These are phyloP conservation scores for Typhlomys cinereus DNA, from an alignment of 2,113 vertebrate species.

Conservation along the genomic window DNA sequence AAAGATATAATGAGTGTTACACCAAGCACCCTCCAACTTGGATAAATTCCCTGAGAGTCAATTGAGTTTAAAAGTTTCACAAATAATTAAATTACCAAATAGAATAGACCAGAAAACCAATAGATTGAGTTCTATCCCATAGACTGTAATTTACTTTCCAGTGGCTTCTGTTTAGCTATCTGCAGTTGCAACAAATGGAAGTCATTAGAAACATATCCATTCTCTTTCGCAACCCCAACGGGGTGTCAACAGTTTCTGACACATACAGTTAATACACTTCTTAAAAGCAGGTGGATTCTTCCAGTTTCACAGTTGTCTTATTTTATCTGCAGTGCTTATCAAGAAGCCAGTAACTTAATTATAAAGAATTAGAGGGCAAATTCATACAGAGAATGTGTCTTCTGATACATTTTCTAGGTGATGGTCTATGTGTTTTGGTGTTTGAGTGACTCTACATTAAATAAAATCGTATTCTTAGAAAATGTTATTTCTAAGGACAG, in stretches of 20 bases:
- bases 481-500: constrained; percentile 66
- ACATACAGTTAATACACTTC: neutral
- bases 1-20: constrained; percentile 11
- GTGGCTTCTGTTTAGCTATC: constrained; percentile 47
- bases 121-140: constrained; percentile 42
- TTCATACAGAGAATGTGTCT: constrained; percentile 64
- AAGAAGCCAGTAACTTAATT: neutral
- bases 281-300: neutral
- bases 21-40: constrained; percentile 18
- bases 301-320: neutral
- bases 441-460: constrained; percentile 68
- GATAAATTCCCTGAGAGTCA: constrained; percentile 54
- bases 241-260: neutral
- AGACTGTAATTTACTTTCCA: constrained; percentile 55
- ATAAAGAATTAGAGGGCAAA: neutral
- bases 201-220: constrained; percentile 59
- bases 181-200: constrained; percentile 42
- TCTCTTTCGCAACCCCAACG: constrained; percentile 21
- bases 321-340: neutral
- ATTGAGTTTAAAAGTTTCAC: constrained; percentile 71
- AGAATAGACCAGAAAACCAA: constrained; percentile 41
- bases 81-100: constrained; percentile 68
- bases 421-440: constrained; percentile 40
- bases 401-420: constrained; percentile 54
- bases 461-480: constrained; percentile 79